These are phyloP conservation scores for Agrotis segetum DNA, from an alignment of 2,888 invertebrate species.

Conservation along the genomic window DNA sequence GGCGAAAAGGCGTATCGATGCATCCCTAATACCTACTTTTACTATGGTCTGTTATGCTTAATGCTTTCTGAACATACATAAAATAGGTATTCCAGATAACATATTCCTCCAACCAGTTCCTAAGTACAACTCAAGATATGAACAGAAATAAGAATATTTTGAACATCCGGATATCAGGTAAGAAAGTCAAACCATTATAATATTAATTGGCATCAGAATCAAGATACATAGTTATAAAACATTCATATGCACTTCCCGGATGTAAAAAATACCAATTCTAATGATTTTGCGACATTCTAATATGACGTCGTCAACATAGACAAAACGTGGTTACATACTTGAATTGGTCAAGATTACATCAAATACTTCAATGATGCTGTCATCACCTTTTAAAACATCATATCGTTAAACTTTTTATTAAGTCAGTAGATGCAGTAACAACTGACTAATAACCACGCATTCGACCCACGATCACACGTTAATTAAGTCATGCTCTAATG, in stretches of 20 bases:
- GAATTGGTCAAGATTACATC: not conserved
- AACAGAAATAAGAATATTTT: not conserved
- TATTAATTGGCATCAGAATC: no score
- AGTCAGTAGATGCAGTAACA: not conserved
- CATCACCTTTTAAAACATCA: not conserved
- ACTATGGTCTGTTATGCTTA: not conserved
- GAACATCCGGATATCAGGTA: not conserved
- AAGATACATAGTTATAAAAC: no score
- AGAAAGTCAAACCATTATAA: not conserved
- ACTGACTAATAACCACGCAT: not conserved
- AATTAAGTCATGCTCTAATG: constrained; percentile 37
- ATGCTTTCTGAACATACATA: not conserved
- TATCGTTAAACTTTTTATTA: constrained; percentile 11
- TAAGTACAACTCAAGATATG: no score
- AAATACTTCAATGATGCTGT: constrained; percentile 9
- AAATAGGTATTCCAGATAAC: no score
- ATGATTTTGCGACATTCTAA: not conserved
- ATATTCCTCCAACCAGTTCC: not conserved
- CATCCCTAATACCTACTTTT: not conserved
- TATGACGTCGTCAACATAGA: not conserved
- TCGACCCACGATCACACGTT: not conserved
- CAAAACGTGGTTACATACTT: not conserved
- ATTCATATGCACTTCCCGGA: not conserved
- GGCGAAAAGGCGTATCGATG: no score
- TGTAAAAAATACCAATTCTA: not conserved